A percentile compares a stretch with the other conserved stretches of the same genome.
Conservation (phyloP, 1,140 invertebrate species). For the Triops cancriformis region DNA sequence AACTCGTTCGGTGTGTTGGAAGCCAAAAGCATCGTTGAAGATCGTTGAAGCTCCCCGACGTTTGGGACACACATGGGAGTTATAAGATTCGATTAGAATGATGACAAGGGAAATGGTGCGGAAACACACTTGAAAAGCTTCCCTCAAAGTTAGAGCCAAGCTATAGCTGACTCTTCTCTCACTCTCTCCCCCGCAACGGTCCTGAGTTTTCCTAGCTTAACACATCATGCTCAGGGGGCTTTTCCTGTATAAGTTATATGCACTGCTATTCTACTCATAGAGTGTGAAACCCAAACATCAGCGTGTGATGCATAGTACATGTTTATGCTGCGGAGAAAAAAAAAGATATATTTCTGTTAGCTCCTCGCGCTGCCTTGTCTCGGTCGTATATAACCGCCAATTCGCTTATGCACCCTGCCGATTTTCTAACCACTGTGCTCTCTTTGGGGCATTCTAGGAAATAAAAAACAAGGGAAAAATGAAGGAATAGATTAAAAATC, state of each 20-base stretch:
- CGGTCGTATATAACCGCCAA: neutral
- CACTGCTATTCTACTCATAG: neutral
- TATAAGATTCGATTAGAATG: slow-evolving; percentile 11
- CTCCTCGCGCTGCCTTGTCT: neutral
- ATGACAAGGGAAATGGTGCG: slow-evolving; percentile 9
- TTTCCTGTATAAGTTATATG: neutral
- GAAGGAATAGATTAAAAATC: too few species aligned
- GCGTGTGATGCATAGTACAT: neutral
- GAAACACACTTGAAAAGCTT: neutral
- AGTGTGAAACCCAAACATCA: slow-evolving; percentile 5
- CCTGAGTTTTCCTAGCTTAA: neutral
- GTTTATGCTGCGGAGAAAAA: neutral
- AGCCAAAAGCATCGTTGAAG: neutral
- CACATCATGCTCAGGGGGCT: neutral
- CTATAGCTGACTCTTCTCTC: neutral
- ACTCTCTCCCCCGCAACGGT: neutral
- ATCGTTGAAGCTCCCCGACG: neutral
- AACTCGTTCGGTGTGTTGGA: neutral
- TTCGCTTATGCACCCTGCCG: neutral
- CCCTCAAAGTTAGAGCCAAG: too few species aligned
- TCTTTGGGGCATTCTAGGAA: too few species aligned
- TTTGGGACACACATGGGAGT: neutral
- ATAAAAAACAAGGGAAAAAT: too few species aligned
- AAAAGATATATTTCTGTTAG: neutral
- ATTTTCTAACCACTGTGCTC: too few species aligned